These are phyloP conservation scores for Phengaris arion DNA, from an alignment of 2,888 invertebrate species.

Conservation along the genomic window DNA sequence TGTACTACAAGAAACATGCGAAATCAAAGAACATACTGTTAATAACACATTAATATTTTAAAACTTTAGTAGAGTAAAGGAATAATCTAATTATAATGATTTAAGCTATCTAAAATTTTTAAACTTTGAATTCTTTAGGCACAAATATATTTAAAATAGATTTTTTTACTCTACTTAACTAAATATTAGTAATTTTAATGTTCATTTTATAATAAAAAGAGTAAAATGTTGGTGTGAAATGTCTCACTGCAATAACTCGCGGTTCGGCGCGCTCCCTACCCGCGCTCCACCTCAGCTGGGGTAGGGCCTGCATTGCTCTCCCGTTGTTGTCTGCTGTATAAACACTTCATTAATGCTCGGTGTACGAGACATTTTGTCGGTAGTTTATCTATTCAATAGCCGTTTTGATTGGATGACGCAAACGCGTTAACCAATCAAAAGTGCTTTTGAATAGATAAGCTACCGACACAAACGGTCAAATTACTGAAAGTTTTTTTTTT, in stretches of 20 bases:
- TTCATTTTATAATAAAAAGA: neutral
- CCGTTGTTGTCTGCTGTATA: conserved; percentile 20
- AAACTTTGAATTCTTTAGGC: too few species aligned
- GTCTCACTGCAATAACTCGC: conserved; percentile 18
- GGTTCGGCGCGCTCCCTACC: conserved; percentile 20
- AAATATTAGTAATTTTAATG: too few species aligned
- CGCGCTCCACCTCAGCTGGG: neutral
- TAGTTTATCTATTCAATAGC: too few species aligned
- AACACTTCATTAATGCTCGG: conserved; percentile 12
- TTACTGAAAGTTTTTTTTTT: too few species aligned
- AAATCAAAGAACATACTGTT: neutral
- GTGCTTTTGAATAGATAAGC: too few species aligned
- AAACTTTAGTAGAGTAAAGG: neutral
- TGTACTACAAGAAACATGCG: neutral
- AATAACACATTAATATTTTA: neutral
- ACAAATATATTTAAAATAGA: too few species aligned
- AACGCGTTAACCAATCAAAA: too few species aligned
- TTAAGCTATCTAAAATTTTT: too few species aligned
- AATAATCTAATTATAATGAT: neutral
- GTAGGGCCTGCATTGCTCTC: conserved; percentile 23
- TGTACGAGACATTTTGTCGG: too few species aligned
- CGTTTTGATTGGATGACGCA: too few species aligned
- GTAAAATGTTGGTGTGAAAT: neutral
- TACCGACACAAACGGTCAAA: too few species aligned
- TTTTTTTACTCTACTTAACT: too few species aligned